Evolutionary conservation across 2,888 invertebrate species (phyloP).

Genomic region (Hermaeophaga mercurialis): DNA sequence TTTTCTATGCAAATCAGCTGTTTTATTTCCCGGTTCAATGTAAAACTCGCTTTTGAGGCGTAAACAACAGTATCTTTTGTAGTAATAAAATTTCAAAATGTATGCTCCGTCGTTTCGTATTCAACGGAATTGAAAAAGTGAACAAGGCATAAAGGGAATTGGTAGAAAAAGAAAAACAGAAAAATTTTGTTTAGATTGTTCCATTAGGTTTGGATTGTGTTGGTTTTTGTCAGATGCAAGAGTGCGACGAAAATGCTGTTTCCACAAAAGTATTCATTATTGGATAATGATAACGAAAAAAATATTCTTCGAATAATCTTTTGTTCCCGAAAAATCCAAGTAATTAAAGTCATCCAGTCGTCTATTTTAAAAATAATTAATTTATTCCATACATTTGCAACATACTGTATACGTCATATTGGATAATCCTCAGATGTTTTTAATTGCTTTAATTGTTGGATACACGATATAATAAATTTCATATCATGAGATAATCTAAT

Average conservation of each 20-base stretch:
- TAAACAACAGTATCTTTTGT: conserved; percentile 7
- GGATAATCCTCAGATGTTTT: too few species aligned
- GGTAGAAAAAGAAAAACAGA: background rate
- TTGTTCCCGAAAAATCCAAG: too few species aligned
- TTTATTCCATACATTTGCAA: too few species aligned
- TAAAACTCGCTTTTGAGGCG: conserved; percentile 2
- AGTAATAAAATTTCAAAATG: conserved; percentile 5
- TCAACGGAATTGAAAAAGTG: conserved; percentile 5
- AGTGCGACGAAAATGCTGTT: background rate
- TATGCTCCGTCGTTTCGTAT: background rate
- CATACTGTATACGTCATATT: too few species aligned
- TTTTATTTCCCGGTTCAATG: conserved; percentile 1
- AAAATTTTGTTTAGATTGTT: background rate
- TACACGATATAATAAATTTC: too few species aligned
- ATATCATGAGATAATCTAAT: too few species aligned
- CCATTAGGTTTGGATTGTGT: conserved; percentile 1
- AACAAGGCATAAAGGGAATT: background rate
- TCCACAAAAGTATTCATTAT: background rate
- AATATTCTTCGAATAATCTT: too few species aligned
- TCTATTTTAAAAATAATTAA: too few species aligned
- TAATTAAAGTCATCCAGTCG: too few species aligned
- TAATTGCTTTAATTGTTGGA: too few species aligned
- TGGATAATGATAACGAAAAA: too few species aligned
- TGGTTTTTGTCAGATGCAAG: background rate
- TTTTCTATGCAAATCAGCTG: conserved; percentile 11